Percentiles rank a stretch among this genome's conserved stretches.
Evolutionary conservation across 2,113 vertebrate genomes (phyloP).

Genomic region (Dolichallabes microphthalmus): DNA sequence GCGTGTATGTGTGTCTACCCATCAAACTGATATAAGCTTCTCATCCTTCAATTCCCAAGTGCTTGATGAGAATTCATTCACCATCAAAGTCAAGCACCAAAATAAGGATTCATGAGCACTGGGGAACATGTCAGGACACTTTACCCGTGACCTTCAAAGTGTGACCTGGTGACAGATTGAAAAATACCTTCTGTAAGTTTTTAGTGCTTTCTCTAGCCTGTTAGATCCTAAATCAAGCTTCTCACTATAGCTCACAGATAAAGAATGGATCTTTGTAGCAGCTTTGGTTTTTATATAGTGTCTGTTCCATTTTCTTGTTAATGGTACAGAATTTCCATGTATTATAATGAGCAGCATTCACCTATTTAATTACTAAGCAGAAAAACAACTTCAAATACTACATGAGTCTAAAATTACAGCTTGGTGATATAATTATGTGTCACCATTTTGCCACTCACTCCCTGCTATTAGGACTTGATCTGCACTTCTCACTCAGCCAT

Average conservation of each 20-base stretch:
- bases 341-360: neutral
- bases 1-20: neutral
- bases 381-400: neutral
- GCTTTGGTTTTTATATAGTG: neutral
- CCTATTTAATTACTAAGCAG: neutral
- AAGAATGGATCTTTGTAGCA: neutral
- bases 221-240: neutral
- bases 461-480: conserved; percentile 22
- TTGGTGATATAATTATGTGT: conserved; percentile 12
- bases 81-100: neutral
- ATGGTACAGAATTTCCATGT: neutral
- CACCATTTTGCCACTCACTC: neutral
- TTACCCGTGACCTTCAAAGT: neutral
- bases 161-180: neutral
- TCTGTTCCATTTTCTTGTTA: neutral
- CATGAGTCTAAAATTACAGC: neutral
- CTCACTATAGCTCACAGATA: neutral
- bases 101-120: neutral
- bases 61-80: neutral
- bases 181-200: neutral
- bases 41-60: neutral
- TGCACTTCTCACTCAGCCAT: conserved; percentile 24
- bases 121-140: neutral
- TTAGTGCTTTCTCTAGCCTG: neutral
- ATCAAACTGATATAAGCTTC: conserved; percentile 7